phyloP scores from a whole-genome alignment of 2,113 vertebrate species.

The Phrynosoma blainvillii region DNA sequence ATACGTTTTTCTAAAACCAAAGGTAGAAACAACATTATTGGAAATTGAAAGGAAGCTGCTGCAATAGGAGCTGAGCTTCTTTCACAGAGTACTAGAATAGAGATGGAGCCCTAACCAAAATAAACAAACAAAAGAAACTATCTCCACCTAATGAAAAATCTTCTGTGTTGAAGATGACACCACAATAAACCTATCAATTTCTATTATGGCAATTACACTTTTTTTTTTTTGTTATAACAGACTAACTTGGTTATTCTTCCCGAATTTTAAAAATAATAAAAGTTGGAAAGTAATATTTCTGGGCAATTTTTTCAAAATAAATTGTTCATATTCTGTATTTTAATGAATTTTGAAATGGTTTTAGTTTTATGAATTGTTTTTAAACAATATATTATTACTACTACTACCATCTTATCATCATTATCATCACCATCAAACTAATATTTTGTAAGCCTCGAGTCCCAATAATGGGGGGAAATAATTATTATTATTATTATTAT shows the following conservation, averaged over 20 bases:
- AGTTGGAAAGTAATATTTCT: background rate
- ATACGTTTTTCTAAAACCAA: background rate
- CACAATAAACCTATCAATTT: background rate
- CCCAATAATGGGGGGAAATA: no score
- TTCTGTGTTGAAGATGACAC: background rate
- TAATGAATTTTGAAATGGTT: no score
- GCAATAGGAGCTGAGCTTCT: background rate
- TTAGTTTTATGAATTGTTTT: no score
- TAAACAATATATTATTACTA: no score
- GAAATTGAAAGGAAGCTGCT: background rate
- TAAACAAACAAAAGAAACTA: no score
- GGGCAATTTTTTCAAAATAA: background rate
- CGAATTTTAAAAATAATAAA: background rate
- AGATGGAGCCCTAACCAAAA: background rate
- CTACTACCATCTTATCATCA: no score
- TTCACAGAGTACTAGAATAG: background rate
- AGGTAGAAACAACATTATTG: background rate
- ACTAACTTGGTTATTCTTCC: background rate
- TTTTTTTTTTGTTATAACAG: background rate
- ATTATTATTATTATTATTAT: no score
- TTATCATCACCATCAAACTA: no score
- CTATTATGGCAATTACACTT: background rate
- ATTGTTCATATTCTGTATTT: no score
- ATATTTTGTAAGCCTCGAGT: no score
- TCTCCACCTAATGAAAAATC: background rate